Evolutionary conservation across 2,113 vertebrate genomes (phyloP), one percentile per base, ranked within the genome.

Genomic region (Ctenodactylus gundi): DNA sequence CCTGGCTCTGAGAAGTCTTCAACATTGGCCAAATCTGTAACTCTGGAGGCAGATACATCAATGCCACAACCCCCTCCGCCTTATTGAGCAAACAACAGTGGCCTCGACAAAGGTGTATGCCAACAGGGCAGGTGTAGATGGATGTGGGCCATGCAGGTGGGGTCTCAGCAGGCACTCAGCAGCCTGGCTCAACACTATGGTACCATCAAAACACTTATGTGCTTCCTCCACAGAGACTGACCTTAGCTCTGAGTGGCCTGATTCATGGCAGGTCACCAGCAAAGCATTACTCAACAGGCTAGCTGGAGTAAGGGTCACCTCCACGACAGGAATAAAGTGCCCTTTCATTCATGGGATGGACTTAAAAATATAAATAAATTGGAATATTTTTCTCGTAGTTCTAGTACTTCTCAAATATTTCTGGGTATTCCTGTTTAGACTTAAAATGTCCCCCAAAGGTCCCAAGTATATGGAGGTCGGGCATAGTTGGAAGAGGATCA

Each of bases 131-230:
- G 25, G 36, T 34, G 12, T 20, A 29, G 53, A 39, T 41, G 29
- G 58, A 41, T 11, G 21, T 25, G 41, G 65, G 36, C 49, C 34
- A 34, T 1, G 1, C 46, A 39, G 82, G 68, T 49, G 68, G n/a
- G 39, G 68, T 29, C 46, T 49, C 44, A 10, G 72, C 23, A 53
- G 25, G 58, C 6, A 0, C 27, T 23, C 25, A 15, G 21, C 11
- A 21, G 21, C 55, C 41, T 14, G 36, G 39, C 25, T 34, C 27
- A 7, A 7, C 10, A 4, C 18, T 10, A 13, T 20, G 51, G 4
- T 1, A 18, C 1, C 6, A 0, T 15, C 6, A 8, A 1, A 17
- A 60, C 17, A 0, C 29, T 0, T 0, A 4, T 27, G 49, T 41
- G 39, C 51, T 20, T 15, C 18, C 2, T 34, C 58, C 25, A 1